These are phyloP conservation scores for Pseudomyrmex flavicornis DNA, from an alignment of 1,140 invertebrate species.

Conservation along the genomic window DNA sequence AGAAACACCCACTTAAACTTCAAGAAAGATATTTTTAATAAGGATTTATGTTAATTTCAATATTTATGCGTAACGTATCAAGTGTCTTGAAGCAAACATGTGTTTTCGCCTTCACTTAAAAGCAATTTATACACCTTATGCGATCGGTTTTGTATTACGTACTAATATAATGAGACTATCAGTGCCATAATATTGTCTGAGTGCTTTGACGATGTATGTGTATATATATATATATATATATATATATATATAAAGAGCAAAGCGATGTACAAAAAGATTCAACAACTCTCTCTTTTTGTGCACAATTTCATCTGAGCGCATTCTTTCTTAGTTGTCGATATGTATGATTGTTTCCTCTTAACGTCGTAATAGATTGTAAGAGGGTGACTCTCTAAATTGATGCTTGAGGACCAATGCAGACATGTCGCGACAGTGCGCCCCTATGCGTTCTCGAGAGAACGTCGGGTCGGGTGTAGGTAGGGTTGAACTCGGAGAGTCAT, in stretches of 20 bases:
- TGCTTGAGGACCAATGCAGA: slow-evolving; percentile 63
- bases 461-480: slow-evolving; percentile 57
- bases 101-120: slow-evolving; percentile 42
- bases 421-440: slow-evolving; percentile 70
- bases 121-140: slow-evolving; percentile 28
- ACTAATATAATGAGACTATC: slow-evolving; percentile 53
- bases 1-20: slow-evolving; percentile 45
- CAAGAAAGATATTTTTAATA: slow-evolving; percentile 48
- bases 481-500: slow-evolving; percentile 58
- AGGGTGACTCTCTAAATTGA: slow-evolving; percentile 68
- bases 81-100: slow-evolving; percentile 22
- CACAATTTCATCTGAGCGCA: not conserved
- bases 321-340: slow-evolving; percentile 63
- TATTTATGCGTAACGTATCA: slow-evolving; percentile 37
- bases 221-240: not conserved
- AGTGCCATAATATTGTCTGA: slow-evolving; percentile 15
- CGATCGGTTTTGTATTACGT: slow-evolving; percentile 2
- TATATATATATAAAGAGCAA: not conserved
- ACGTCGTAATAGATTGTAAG: slow-evolving; percentile 60
- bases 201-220: not conserved
- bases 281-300: not conserved
- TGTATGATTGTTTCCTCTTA: slow-evolving; percentile 67
- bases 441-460: slow-evolving; percentile 63
- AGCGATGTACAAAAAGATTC: not conserved
- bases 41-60: slow-evolving; percentile 52